A percentile compares a stretch with the other conserved stretches of the same genome.
Conservation (phyloP, 2,797 vertebrate genomes). For the Gymnodraco acuticeps region DNA sequence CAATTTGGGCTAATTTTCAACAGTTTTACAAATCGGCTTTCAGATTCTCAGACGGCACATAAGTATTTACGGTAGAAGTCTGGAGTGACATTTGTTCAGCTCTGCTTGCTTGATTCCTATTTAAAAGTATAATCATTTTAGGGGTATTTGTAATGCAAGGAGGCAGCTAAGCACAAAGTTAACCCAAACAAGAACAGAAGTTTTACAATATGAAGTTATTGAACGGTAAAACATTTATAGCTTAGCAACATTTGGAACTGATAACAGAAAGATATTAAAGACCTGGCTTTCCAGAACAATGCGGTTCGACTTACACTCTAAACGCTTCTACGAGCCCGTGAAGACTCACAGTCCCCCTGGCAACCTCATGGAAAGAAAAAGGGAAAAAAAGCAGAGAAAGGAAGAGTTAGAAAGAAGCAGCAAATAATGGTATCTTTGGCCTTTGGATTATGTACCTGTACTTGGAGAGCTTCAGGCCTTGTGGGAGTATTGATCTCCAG, state of each 20-base stretch:
- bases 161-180: neutral
- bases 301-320: slow-evolving; percentile 30
- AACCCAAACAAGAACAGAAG: slow-evolving; percentile 37
- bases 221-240: slow-evolving; percentile 50
- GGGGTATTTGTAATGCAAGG: slow-evolving; percentile 6
- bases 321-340: slow-evolving; percentile 31
- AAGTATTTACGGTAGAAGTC: slow-evolving; percentile 38
- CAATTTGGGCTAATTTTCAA: slow-evolving; percentile 66
- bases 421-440: slow-evolving; percentile 70
- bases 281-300: slow-evolving; percentile 41
- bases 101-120: slow-evolving; percentile 39
- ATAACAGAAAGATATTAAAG: slow-evolving; percentile 54
- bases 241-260: slow-evolving; percentile 50
- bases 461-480: slow-evolving; percentile 61
- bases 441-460: slow-evolving; percentile 74
- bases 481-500: slow-evolving; percentile 77
- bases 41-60: slow-evolving; percentile 69
- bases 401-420: slow-evolving; percentile 33
- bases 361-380: slow-evolving; percentile 58
- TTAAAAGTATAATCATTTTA: slow-evolving; percentile 28
- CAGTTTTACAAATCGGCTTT: slow-evolving; percentile 74
- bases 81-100: slow-evolving; percentile 42
- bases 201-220: slow-evolving; percentile 54
- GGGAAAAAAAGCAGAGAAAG: slow-evolving; percentile 6
- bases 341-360: slow-evolving; percentile 34